Base-by-base conservation (phyloP, 2,888 invertebrate species). In the Holacanthella duospinosa region DNA sequence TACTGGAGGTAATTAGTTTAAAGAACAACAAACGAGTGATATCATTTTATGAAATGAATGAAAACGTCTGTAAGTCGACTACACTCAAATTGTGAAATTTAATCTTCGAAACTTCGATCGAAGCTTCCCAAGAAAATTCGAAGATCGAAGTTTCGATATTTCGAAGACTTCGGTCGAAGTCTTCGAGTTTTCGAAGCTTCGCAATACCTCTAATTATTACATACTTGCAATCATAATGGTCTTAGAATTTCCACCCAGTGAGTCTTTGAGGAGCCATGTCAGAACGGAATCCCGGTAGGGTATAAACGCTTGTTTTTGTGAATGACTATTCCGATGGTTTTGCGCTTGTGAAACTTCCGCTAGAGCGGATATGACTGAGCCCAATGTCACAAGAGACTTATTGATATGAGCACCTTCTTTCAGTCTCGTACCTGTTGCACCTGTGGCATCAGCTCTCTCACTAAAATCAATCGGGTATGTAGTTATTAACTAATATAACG, bases 401-500 rank as follows among this genome's bases (percentile, higher is more conserved):
- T 92, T 92, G 75, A 92, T 92, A 78, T 91, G 90, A 26, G 89
- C 90, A 62, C 91, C 91, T 78, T 92, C 91, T 62, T 74, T 91
- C 68, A 94, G 79, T 26, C 93, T 82, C 78, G 91, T 88, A 0
- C 93, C 93, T 9, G 91, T 92, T 24, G 93, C 92, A 48, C 92
- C 93, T 0, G 92, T 89, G 19, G 90, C 86, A 78, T 90, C 89
- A 0, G 91, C 91, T 54, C 91, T 82, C 77, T 92, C 92, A 75
- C 91, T 91, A 72, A 1, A 73, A 74, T 63, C 27, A 36, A 36
- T n/a, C n/a, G n/a, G n/a, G n/a, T n/a, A n/a, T n/a, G n/a, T n/a
- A n/a, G n/a, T n/a, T n/a, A n/a, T n/a, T n/a, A n/a, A n/a, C n/a
- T n/a, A n/a, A n/a, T 55, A 62, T 57, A 19, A 61, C 24, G n/a